Conservation (phyloP, 2,888 invertebrate species). For the Caenorhabditis afra region DNA sequence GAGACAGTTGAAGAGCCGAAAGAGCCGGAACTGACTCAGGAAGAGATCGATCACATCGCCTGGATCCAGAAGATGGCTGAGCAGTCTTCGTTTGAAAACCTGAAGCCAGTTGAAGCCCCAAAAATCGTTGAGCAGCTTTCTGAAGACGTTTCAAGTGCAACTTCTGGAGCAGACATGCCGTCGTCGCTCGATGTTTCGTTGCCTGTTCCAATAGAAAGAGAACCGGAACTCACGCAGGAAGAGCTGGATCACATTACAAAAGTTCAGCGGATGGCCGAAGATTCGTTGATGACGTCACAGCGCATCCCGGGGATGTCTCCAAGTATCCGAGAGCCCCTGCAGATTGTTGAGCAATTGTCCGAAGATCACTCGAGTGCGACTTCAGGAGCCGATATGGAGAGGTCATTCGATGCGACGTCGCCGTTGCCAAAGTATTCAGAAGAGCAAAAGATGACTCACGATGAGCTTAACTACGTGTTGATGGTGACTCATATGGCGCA, state of each 20-base stretch:
- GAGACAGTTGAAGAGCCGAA: slow-evolving; percentile 37
- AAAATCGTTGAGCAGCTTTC: slow-evolving; percentile 6
- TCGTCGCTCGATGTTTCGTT: slow-evolving; percentile 34
- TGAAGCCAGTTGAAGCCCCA: background rate
- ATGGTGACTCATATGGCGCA: slow-evolving; percentile 40
- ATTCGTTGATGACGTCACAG: slow-evolving; percentile 13
- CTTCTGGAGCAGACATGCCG: slow-evolving; percentile 54
- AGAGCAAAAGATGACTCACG: background rate
- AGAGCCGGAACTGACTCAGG: slow-evolving; percentile 60
- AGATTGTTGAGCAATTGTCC: slow-evolving; percentile 26
- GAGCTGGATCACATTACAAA: slow-evolving; percentile 41
- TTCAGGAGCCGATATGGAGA: slow-evolving; percentile 56
- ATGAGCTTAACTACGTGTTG: slow-evolving; percentile 21
- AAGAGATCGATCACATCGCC: slow-evolving; percentile 65
- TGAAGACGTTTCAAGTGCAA: slow-evolving; percentile 54
- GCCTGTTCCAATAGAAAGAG: slow-evolving; percentile 21
- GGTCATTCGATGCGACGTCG: slow-evolving; percentile 45
- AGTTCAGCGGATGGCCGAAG: slow-evolving; percentile 11
- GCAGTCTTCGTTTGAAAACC: slow-evolving; percentile 54
- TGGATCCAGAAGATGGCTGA: slow-evolving; percentile 61
- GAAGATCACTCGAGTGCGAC: slow-evolving; percentile 52
- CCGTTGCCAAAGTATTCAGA: slow-evolving; percentile 31
- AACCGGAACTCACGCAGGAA: slow-evolving; percentile 34
- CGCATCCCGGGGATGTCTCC: slow-evolving; percentile 6
- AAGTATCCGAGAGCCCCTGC: slow-evolving; percentile 3